phyloP scores from a whole-genome alignment of 2,888 invertebrate genomes.

The Parasteatoda lunata region DNA sequence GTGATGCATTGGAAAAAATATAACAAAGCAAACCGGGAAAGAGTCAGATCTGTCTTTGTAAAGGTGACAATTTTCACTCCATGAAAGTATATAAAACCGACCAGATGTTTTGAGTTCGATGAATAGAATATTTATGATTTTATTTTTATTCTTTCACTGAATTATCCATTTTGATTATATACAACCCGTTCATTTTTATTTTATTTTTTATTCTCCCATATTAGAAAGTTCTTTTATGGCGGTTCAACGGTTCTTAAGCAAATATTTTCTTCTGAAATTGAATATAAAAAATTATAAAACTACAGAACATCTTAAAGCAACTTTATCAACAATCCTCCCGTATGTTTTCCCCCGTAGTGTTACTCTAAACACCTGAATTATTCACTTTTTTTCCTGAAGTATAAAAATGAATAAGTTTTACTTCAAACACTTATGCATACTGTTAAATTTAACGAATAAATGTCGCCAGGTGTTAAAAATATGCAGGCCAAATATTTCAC shows the following conservation, averaged over 20 bases:
- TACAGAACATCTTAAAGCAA: background rate
- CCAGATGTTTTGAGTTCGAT: constrained; percentile 41
- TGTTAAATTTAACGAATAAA: too few relatives aligned
- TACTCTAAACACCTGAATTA: too few relatives aligned
- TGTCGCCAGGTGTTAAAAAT: too few relatives aligned
- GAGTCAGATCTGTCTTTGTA: background rate
- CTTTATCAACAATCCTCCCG: background rate
- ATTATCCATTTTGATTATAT: background rate
- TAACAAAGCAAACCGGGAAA: constrained; percentile 6
- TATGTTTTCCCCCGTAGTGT: background rate
- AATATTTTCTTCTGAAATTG: background rate
- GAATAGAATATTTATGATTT: background rate
- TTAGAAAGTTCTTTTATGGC: background rate
- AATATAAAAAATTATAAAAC: background rate
- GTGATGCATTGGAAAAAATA: constrained; percentile 5
- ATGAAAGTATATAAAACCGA: constrained; percentile 10
- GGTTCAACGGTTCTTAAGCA: background rate
- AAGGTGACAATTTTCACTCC: constrained; percentile 27
- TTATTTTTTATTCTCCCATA: background rate
- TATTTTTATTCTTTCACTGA: constrained; percentile 2
- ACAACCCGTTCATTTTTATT: background rate
- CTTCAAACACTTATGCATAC: too few relatives aligned
- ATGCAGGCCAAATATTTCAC: too few relatives aligned
- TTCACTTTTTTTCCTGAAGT: too few relatives aligned
- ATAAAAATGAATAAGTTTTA: too few relatives aligned